Evolutionary conservation across 2,888 invertebrate genomes (phyloP), one percentile per base, ranked within the genome.

Genomic region (Hermodice carunculata): DNA sequence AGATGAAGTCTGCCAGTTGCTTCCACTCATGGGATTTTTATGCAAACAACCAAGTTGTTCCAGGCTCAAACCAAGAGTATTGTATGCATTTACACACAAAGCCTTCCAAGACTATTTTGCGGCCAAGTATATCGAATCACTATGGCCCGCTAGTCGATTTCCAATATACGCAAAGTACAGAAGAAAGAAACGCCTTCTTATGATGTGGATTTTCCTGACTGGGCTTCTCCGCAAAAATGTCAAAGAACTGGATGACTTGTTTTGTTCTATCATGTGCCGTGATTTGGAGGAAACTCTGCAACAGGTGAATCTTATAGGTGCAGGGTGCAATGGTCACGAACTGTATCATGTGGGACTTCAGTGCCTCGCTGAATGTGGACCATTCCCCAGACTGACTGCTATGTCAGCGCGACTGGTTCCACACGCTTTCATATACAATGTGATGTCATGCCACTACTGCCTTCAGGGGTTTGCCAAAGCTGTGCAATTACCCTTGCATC

Each of bases 381-480:
- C 49, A 32, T 59, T 59, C n/a, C 28, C 19, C 11, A 28, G 34
- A 5, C 49, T 59, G 37, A 37, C 32, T 6, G 5, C 11, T 1
- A 22, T 59, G 24, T 22, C 37, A 3, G 6, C 42, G 3, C 42
- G 37, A 29, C 32, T 59, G 17, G 59, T 59, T 4, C 59, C 59
- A n/a, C 37, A 37, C 8, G 40, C 34, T 6, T 59, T 59, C 49
- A 49, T 59, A 40, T 59, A 49, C 28, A 48, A 49, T 26, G 59
- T 59, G 3, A 59, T 59, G 59, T 32, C 59, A 14, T 59, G 59
- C n/a, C 59, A 59, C 40, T 59, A 59, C 40, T 59, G 59, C 43
- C 49, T 59, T 2, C 49, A 49, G 28, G 59, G 59, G 2, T 59
- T 49, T 34, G n/a, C 40, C 28, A 59, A 32, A 40, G 48, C 59